Conservation (phyloP, 2,888 invertebrate species). For the Drosophila mayaguana region DNA sequence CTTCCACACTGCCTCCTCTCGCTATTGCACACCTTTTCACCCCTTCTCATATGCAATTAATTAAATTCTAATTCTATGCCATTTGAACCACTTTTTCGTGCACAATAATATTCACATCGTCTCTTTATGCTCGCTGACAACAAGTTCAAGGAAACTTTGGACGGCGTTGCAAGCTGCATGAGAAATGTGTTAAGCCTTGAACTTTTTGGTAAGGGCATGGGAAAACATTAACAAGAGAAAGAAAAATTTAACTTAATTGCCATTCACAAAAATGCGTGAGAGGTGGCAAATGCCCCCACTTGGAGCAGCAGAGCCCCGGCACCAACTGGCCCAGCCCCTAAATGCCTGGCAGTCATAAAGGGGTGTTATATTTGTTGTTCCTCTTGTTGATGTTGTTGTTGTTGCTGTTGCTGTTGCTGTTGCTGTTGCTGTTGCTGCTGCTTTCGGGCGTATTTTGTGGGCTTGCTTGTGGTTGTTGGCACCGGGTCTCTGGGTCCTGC, state of each 20-base stretch:
- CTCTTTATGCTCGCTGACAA: background rate
- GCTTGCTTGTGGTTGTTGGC: constrained; percentile 57
- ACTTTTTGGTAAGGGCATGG: constrained; percentile 38
- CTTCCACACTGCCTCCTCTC: too few relatives aligned
- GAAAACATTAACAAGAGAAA: constrained; percentile 71
- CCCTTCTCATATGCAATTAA: background rate
- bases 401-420: constrained; percentile 41
- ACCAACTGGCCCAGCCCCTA: background rate
- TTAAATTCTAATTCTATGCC: background rate
- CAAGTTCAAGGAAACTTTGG: background rate
- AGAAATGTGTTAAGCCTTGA: constrained; percentile 35
- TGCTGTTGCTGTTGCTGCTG: constrained; percentile 43
- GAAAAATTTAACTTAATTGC: constrained; percentile 78
- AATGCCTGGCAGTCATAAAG: constrained; percentile 41
- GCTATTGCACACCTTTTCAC: fast-evolving
- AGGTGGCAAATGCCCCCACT: constrained; percentile 34
- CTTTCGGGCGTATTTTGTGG: constrained; percentile 56
- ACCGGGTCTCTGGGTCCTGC: constrained; percentile 37
- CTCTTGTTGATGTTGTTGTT: constrained; percentile 34
- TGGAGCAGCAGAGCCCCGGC: background rate
- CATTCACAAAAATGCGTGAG: constrained; percentile 65
- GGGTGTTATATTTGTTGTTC: constrained; percentile 60
- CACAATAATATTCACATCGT: background rate
- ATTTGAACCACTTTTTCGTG: background rate
- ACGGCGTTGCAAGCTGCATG: constrained; percentile 35